Base-by-base conservation (phyloP, 2,797 vertebrate genomes). In the Thamnophis elegans region DNA sequence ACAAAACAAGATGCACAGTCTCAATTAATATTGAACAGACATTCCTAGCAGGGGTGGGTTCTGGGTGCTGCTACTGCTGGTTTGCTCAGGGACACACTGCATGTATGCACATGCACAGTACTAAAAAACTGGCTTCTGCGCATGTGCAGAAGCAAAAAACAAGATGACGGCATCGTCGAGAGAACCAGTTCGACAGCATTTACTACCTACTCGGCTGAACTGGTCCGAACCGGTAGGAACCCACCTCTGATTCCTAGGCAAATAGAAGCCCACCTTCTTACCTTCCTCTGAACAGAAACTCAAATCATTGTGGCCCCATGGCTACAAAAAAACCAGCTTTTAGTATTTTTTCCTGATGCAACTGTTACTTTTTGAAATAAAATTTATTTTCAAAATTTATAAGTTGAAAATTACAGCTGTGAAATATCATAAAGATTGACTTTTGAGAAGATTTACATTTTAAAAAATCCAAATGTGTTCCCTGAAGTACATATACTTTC, bases 351-450 rank as follows among this genome's bases (percentile, higher is more conserved):
- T 42, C 20, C 36, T 78, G 36, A 78, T 22, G 91, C 91, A 65
- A 55, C 4, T 85, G 20, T 20, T 87, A 47, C 73, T 90, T 68
- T 92, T 59, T 47, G 78, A 78, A 60, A 56, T 68, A 90, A 42
- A 0, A 60, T 13, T 68, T 93, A 90, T 93, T 94, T 92, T 93
- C 18, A 55, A 68, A 2, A 85, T 22, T 93, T 92, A 86, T 88
- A 93, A 90, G 0, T 2, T 7, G 60, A 55, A 1, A 28, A 68
- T 87, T 87, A 32, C 53, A 42, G 18, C 91, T 32, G 9, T 89
- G 73, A 92, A 1, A 88, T 55, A 3, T 93, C 53, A 90, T 22
- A 85, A 62, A 91, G 3, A 2, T 36, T 92, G 6, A 32, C 92
- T 93, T 82, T 85, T 10, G 4, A 96, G 87, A 47, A 88, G 0